A percentile compares a stretch with the other conserved stretches of the same genome.
These are phyloP conservation scores for Syncerus caffer DNA, from an alignment of 2,797 vertebrate species.

Conservation along the genomic window DNA sequence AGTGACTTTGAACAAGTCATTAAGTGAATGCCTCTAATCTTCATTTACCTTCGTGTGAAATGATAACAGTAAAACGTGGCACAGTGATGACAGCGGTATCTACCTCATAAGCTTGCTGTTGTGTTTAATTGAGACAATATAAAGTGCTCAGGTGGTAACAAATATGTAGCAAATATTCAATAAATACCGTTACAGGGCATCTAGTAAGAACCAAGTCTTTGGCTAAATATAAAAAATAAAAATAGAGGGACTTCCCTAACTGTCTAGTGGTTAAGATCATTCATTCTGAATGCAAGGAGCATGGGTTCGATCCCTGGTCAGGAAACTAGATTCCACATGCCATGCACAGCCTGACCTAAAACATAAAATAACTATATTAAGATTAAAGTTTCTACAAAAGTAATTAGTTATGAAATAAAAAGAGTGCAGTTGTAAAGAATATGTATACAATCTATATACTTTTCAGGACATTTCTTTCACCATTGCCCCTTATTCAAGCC, in stretches of 20 bases:
- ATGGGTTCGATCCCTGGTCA: fast-evolving
- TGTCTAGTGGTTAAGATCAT: neutral
- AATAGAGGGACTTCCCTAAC: neutral
- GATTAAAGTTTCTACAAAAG: neutral
- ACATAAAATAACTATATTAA: neutral
- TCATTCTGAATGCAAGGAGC: neutral
- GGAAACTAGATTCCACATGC: neutral
- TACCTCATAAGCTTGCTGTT: neutral
- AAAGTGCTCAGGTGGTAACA: neutral
- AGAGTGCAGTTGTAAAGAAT: neutral
- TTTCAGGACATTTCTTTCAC: neutral
- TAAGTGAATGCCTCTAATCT: neutral
- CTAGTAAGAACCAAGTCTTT: neutral
- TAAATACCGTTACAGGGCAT: neutral
- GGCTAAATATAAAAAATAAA: neutral
- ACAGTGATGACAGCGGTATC: neutral
- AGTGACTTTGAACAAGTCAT: neutral
- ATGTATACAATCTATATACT: neutral
- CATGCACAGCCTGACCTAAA: neutral
- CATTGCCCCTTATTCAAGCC: neutral
- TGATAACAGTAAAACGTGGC: neutral
- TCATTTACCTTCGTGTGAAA: neutral
- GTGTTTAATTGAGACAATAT: neutral
- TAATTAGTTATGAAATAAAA: neutral
- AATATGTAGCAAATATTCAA: neutral